Percentiles rank a stretch among this genome's conserved stretches.
Conservation (phyloP, 2,888 invertebrate species). For the Heteromurus nitidus region DNA sequence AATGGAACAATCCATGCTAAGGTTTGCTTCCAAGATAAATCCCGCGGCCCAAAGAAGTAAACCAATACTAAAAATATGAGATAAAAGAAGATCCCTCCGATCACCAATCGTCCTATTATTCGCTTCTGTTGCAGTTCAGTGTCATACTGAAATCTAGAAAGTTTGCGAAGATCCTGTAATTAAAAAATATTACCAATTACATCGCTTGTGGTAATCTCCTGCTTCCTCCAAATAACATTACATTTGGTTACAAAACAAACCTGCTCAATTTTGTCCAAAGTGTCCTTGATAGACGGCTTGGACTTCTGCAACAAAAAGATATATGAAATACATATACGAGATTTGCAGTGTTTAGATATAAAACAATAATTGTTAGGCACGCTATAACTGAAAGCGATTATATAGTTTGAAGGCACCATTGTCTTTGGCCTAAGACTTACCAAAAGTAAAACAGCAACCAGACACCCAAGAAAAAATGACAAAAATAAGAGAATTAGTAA, state of each 20-base stretch:
- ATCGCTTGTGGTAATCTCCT: no score
- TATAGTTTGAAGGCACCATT: no score
- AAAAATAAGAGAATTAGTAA: neutral
- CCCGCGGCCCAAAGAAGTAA: constrained; percentile 88
- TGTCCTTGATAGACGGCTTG: constrained; percentile 78
- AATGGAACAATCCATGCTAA: constrained; percentile 87
- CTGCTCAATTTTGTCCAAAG: constrained; percentile 84
- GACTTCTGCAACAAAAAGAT: constrained; percentile 78
- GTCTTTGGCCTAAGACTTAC: no score
- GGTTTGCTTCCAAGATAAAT: constrained; percentile 82
- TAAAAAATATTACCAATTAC: neutral
- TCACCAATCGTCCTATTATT: constrained; percentile 86
- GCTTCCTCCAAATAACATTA: no score
- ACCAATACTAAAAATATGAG: constrained; percentile 84
- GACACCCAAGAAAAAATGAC: neutral
- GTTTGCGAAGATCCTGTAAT: constrained; percentile 83
- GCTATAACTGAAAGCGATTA: no score
- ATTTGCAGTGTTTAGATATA: no score
- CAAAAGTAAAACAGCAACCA: neutral
- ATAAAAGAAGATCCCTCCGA: constrained; percentile 78
- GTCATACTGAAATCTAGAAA: constrained; percentile 86
- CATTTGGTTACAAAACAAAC: no score
- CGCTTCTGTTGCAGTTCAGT: constrained; percentile 89
- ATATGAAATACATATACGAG: no score
- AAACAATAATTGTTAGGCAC: no score